A percentile compares a stretch with the other conserved stretches of the same genome.
Conservation (phyloP, 2,113 vertebrate genomes). For the Anser brachyrhynchus region DNA sequence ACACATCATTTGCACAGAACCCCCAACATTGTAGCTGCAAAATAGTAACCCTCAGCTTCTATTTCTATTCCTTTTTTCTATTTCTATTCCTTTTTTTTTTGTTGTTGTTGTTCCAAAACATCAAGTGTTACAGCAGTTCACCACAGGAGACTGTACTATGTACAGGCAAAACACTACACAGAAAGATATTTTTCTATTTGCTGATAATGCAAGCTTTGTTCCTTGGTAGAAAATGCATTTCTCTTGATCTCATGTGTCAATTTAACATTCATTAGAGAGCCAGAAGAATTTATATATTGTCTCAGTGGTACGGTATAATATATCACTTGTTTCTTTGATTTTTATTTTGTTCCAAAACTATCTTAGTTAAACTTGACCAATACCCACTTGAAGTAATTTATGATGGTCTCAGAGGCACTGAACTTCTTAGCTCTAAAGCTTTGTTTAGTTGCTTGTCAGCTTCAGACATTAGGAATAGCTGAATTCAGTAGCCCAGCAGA, state of each 20-base stretch:
- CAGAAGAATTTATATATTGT: neutral
- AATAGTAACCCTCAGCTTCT: neutral
- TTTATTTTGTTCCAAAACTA: neutral
- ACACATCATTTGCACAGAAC: neutral
- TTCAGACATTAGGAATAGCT: neutral
- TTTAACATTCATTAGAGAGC: neutral
- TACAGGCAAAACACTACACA: neutral
- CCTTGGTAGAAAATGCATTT: neutral
- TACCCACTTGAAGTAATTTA: neutral
- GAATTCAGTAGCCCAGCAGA: neutral
- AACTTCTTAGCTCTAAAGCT: neutral
- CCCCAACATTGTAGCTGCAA: neutral
- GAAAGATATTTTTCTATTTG: neutral
- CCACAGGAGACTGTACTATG: fast-evolving
- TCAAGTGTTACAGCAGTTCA: neutral
- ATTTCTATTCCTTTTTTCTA: neutral
- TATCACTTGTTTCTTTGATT: neutral
- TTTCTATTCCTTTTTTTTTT: neutral
- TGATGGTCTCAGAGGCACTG: neutral
- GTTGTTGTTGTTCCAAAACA: neutral
- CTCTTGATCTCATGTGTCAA: neutral
- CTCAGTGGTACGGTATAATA: neutral
- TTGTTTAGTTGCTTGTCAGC: neutral
- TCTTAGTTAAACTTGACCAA: neutral
- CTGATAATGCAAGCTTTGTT: neutral